A percentile compares a stretch with the other conserved stretches of the same genome.
Evolutionary conservation across 2,113 vertebrate genomes (phyloP).

Genomic region (Festucalex cinctus): DNA sequence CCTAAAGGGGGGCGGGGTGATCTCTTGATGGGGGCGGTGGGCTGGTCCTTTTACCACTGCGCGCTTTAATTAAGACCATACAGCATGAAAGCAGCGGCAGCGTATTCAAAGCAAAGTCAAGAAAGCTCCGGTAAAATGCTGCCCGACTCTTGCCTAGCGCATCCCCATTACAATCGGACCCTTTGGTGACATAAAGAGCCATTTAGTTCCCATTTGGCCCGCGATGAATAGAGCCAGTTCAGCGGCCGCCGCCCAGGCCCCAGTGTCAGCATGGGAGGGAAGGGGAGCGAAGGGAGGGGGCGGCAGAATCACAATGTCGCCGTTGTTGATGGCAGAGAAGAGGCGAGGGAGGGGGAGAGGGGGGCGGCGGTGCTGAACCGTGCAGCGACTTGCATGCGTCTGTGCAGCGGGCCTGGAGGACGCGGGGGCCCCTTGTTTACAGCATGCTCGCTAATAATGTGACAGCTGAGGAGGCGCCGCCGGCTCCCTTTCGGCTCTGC

Average conservation of each 20-base stretch:
- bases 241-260: constrained; percentile 82
- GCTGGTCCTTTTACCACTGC: background rate
- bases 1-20: background rate
- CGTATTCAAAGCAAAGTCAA: constrained; percentile 39
- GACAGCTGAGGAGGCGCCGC: constrained; percentile 80
- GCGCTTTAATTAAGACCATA: constrained; percentile 33
- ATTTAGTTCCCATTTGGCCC: constrained; percentile 69
- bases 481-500: constrained; percentile 17
- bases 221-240: constrained; percentile 69
- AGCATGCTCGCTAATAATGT: constrained; percentile 85
- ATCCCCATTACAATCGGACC: constrained; percentile 56
- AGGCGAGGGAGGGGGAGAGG: constrained; percentile 73
- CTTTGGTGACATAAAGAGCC: constrained; percentile 65
- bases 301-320: constrained; percentile 82
- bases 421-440: constrained; percentile 84
- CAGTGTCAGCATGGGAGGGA: constrained; percentile 73
- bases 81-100: constrained; percentile 40
- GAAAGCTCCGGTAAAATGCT: constrained; percentile 46
- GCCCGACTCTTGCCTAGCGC: constrained; percentile 41
- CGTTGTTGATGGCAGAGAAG: constrained; percentile 81
- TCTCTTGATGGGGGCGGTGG: background rate
- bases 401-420: constrained; percentile 77
- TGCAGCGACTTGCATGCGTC: constrained; percentile 81
- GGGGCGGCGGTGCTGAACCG: constrained; percentile 72
- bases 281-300: constrained; percentile 57